phyloP scores from a whole-genome alignment of 2,888 invertebrate species.

The Iphiclides podalirius region DNA sequence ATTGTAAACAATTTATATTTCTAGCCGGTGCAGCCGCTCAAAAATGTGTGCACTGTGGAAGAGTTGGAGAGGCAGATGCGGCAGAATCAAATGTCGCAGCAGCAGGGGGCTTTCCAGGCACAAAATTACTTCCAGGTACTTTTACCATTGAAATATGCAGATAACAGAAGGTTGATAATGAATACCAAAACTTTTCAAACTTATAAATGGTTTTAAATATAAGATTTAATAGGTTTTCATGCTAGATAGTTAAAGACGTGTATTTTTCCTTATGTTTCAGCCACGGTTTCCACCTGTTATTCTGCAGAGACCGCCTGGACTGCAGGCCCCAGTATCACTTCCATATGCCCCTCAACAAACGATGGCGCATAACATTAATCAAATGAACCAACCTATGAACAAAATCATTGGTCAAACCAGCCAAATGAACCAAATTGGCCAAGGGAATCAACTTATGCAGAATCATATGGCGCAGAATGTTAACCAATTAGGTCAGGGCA shows the following conservation, averaged over 20 bases:
- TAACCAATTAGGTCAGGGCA: slow-evolving; percentile 29
- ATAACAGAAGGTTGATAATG: too few relatives aligned
- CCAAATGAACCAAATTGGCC: slow-evolving; percentile 33
- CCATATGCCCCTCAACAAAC: slow-evolving; percentile 64
- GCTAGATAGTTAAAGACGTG: too few relatives aligned
- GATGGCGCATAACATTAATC: slow-evolving; percentile 47
- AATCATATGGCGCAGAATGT: slow-evolving; percentile 32
- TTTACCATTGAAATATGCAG: neutral
- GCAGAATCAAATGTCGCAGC: slow-evolving; percentile 61
- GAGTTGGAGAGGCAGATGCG: slow-evolving; percentile 85
- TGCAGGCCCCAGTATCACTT: slow-evolving; percentile 64
- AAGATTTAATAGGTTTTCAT: too few relatives aligned
- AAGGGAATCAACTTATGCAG: slow-evolving; percentile 27
- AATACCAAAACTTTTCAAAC: too few relatives aligned
- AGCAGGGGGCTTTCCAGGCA: slow-evolving; percentile 30
- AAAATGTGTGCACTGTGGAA: slow-evolving; percentile 86
- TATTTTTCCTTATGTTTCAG: too few relatives aligned
- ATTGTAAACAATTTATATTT: too few relatives aligned
- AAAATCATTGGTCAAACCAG: slow-evolving; percentile 46
- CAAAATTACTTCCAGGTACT: slow-evolving; percentile 61
- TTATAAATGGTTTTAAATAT: too few relatives aligned
- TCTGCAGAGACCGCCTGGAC: slow-evolving; percentile 65
- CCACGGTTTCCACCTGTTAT: slow-evolving; percentile 71
- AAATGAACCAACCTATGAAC: slow-evolving; percentile 53
- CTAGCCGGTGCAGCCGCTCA: slow-evolving; percentile 58